A percentile compares a stretch with the other conserved stretches of the same genome.
Conservation (phyloP, 2,113 vertebrate species). For the Spermophilus dauricus region DNA sequence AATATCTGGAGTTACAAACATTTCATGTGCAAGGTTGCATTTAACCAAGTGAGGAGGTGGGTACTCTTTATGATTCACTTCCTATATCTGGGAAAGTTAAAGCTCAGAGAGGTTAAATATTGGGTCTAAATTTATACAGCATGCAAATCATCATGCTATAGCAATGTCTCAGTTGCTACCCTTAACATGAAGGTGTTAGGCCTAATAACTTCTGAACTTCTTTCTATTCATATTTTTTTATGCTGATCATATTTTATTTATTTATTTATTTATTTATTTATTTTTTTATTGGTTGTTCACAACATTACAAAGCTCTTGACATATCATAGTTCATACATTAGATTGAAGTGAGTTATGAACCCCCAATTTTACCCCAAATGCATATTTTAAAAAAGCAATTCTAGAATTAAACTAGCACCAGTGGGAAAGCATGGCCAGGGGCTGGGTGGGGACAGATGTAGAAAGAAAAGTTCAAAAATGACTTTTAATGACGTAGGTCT, state of each 20-base stretch:
- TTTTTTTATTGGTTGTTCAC: too few relatives aligned
- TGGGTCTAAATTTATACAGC: background rate
- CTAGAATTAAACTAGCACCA: background rate
- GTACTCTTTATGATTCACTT: background rate
- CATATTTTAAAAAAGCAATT: background rate
- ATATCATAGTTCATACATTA: too few relatives aligned
- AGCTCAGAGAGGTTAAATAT: background rate
- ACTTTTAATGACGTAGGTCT: background rate
- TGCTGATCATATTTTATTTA: too few relatives aligned
- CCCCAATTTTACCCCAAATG: too few relatives aligned
- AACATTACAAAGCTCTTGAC: too few relatives aligned
- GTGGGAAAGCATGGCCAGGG: background rate
- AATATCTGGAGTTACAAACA: background rate
- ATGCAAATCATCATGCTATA: background rate
- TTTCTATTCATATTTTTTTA: slow-evolving; percentile 6
- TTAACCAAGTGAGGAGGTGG: background rate
- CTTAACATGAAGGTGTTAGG: background rate
- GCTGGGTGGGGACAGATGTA: background rate
- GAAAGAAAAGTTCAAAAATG: background rate
- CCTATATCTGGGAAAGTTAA: background rate
- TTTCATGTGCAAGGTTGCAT: background rate
- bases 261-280: too few relatives aligned
- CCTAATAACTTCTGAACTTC: background rate
- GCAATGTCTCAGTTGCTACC: background rate
- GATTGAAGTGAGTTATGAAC: too few relatives aligned